phyloP scores from a whole-genome alignment of 2,888 invertebrate species.

The Drosophila niveifrons region DNA sequence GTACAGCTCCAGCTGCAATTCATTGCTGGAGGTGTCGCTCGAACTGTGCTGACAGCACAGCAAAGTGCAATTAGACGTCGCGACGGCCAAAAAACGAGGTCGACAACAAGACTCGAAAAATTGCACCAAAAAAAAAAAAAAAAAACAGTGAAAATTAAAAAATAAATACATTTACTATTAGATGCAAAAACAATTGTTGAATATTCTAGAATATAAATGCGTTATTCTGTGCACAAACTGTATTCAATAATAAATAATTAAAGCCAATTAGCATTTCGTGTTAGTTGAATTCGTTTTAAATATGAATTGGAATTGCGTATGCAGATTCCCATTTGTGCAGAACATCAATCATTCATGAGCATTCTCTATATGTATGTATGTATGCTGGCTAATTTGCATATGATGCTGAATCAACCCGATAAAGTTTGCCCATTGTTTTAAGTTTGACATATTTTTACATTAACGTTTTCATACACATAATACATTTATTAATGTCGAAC shows the following conservation, averaged over 20 bases:
- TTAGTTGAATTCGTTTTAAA: slow-evolving; percentile 9
- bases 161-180: background rate
- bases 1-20: slow-evolving; percentile 46
- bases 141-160: slow-evolving; percentile 11
- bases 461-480: slow-evolving; percentile 12
- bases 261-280: slow-evolving; percentile 51
- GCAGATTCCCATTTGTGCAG: background rate
- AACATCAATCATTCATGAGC: slow-evolving; percentile 61
- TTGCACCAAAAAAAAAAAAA: background rate
- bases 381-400: slow-evolving; percentile 57
- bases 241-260: slow-evolving; percentile 58
- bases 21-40: slow-evolving; percentile 33
- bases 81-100: slow-evolving; percentile 17
- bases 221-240: background rate
- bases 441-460: slow-evolving; percentile 1
- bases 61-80: slow-evolving; percentile 40
- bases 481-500: slow-evolving; percentile 2
- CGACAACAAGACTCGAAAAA: background rate
- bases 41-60: slow-evolving; percentile 22
- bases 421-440: background rate
- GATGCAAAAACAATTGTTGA: background rate
- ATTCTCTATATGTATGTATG: slow-evolving; percentile 3
- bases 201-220: background rate
- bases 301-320: slow-evolving; percentile 13
- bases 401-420: slow-evolving; percentile 20